Conservation (phyloP, 2,888 invertebrate genomes). For the Mythimna loreyi region DNA sequence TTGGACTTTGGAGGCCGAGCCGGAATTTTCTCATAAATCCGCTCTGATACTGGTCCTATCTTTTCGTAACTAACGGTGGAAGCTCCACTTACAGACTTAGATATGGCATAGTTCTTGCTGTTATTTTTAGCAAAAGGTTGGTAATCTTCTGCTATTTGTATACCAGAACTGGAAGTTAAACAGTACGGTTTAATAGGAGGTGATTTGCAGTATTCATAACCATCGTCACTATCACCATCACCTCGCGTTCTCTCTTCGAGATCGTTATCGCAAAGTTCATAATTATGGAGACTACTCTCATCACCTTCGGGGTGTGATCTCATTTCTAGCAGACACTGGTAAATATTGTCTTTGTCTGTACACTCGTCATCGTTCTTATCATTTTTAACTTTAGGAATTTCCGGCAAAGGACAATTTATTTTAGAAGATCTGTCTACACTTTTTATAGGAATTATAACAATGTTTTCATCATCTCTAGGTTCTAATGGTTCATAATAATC, state of each 20-base stretch:
- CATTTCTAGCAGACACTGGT: slow-evolving; percentile 87
- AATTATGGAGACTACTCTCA: slow-evolving; percentile 88
- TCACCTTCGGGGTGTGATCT: slow-evolving; percentile 88
- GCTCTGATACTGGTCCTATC: slow-evolving; percentile 81
- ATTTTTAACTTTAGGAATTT: slow-evolving; percentile 82
- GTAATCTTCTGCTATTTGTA: slow-evolving; percentile 90
- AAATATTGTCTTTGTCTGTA: slow-evolving; percentile 81
- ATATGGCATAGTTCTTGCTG: slow-evolving; percentile 81
- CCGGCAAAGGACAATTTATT: slow-evolving; percentile 88
- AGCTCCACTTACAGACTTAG: slow-evolving; percentile 87
- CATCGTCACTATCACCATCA: slow-evolving; percentile 88
- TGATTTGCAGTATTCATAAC: slow-evolving; percentile 88
- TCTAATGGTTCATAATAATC: slow-evolving; percentile 88
- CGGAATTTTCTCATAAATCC: slow-evolving; percentile 88
- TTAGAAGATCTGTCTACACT: slow-evolving; percentile 79
- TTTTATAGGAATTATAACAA: slow-evolving; percentile 82
- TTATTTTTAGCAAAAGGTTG: slow-evolving; percentile 78
- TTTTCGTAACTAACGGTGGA: slow-evolving; percentile 87
- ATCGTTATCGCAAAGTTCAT: slow-evolving; percentile 87
- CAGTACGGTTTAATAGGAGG: slow-evolving; percentile 86
- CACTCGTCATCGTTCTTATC: slow-evolving; percentile 58
- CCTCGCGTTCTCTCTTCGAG: slow-evolving; percentile 86
- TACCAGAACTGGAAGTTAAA: slow-evolving; percentile 83
- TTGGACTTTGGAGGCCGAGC: slow-evolving; percentile 79
- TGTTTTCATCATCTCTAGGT: slow-evolving; percentile 78